A percentile compares a stretch with the other conserved stretches of the same genome.
These are phyloP conservation scores for Heterodera filipjevi DNA, from an alignment of 2,888 invertebrate genomes.

Conservation along the genomic window DNA sequence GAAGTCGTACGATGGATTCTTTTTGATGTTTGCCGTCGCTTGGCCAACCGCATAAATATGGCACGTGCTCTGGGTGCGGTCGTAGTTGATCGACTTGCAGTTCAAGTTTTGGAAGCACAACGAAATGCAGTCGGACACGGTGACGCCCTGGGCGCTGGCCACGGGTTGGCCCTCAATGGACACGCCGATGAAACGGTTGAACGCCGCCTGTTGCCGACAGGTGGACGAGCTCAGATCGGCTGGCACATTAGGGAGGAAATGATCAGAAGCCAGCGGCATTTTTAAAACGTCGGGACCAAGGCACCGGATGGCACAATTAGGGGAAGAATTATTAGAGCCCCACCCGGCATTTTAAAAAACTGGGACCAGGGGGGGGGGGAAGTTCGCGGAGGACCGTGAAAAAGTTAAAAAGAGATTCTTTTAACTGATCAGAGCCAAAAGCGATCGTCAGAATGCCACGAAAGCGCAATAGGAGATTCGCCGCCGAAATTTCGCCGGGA, in stretches of 20 bases:
- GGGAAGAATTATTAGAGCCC: too few relatives aligned
- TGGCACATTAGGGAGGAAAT: conserved; percentile 28
- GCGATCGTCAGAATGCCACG: too few relatives aligned
- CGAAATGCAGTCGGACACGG: conserved; percentile 64
- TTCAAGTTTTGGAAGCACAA: conserved; percentile 66
- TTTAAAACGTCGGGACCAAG: background rate
- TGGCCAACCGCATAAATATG: conserved; percentile 63
- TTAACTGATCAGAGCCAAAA: background rate
- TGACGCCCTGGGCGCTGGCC: conserved; percentile 65
- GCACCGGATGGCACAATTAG: too few relatives aligned
- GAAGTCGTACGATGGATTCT: conserved; percentile 64
- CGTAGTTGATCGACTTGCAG: conserved; percentile 66
- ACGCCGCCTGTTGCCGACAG: conserved; percentile 65
- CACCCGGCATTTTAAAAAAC: too few relatives aligned
- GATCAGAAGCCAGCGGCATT: conserved; percentile 23
- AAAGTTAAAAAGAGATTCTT: too few relatives aligned
- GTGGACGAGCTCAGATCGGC: conserved; percentile 65
- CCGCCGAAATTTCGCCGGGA: too few relatives aligned
- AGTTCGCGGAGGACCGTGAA: too few relatives aligned
- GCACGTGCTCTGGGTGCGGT: conserved; percentile 62
- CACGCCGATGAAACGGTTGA: conserved; percentile 64
- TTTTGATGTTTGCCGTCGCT: conserved; percentile 59
- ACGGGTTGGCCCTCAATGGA: conserved; percentile 64
- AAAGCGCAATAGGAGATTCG: too few relatives aligned
- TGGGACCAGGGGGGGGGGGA: too few relatives aligned